Base-by-base conservation (phyloP, 2,888 invertebrate species). In the Calephelis perditalis region DNA sequence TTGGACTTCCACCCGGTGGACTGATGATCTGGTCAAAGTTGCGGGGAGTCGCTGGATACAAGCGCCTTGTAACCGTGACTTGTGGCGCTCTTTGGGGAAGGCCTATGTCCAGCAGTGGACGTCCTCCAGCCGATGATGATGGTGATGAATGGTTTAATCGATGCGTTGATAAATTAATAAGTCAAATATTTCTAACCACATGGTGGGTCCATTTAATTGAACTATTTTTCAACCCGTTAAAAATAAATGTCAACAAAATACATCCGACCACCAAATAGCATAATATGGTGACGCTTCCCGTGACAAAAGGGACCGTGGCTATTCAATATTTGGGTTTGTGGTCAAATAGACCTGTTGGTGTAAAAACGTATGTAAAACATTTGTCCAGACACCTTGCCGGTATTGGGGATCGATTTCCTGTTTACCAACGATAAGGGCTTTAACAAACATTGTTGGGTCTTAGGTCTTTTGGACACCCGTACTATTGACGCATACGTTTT, bases 391-490 rank as follows among this genome's bases (percentile, higher is more conserved):
- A 73, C 73, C 73, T 74, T 69, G 65, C 70, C 68, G 67, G 64
- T 62, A 66, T 73, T 70, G 66, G 69, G 69, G 76, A 76, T 77
- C 76, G 68, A 76, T 79, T 77, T 81, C 80, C 80, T 81, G 80
- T 81, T 75, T 75, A 73, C 63, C 61, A 45, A 67, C 75, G 80
- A 81, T 79, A 81, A 79, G 79, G 78, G 77, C 70, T 74, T 74
- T 66, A 72, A 70, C 75, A 78, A 78, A 79, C 71, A 76, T 70
- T 70, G 73, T 71, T 61, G 62, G 74, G 78, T 74, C 77, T 71
- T 65, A 67, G 63, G 65, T 59, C 52, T 12, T 11, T 45, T 37
- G 64, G 67, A 65, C 67, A 65, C 66, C 67, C 63, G 67, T 26
- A 35, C 54, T 59, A 52, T 26, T 26, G 52, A 52, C 52, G 26